These are phyloP conservation scores for Astatotilapia flaviijosephi DNA, from an alignment of 2,113 vertebrate genomes.

Conservation along the genomic window DNA sequence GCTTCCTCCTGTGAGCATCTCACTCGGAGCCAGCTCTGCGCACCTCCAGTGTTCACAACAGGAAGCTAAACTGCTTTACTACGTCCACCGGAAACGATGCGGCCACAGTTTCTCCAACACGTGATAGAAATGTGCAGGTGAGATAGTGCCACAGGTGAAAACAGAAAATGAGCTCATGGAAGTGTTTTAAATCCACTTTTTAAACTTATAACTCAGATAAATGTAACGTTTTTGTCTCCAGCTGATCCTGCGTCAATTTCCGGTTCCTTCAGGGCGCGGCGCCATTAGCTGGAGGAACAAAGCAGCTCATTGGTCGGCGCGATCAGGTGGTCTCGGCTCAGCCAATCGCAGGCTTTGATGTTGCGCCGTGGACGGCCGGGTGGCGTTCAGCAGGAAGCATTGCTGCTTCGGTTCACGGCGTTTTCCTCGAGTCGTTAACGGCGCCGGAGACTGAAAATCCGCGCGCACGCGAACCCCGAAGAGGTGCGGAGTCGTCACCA, in stretches of 20 bases:
- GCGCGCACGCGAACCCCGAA: neutral
- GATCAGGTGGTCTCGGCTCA: neutral
- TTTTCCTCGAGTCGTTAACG: neutral
- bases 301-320: neutral
- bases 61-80: neutral
- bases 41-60: neutral
- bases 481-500: neutral
- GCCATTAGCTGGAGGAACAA: neutral
- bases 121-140: neutral
- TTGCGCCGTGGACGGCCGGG: neutral
- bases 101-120: neutral
- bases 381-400: constrained; percentile 6
- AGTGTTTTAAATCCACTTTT: neutral
- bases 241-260: neutral
- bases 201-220: neutral
- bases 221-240: too few species aligned
- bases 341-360: constrained; percentile 11
- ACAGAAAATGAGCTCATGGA: neutral
- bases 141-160: neutral
- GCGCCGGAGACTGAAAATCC: neutral
- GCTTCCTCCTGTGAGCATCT: neutral
- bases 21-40: neutral
- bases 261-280: neutral
- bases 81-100: neutral
- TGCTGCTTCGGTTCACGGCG: neutral